Conservation (phyloP, 2,888 invertebrate species). For the Cylloceria caligata region DNA sequence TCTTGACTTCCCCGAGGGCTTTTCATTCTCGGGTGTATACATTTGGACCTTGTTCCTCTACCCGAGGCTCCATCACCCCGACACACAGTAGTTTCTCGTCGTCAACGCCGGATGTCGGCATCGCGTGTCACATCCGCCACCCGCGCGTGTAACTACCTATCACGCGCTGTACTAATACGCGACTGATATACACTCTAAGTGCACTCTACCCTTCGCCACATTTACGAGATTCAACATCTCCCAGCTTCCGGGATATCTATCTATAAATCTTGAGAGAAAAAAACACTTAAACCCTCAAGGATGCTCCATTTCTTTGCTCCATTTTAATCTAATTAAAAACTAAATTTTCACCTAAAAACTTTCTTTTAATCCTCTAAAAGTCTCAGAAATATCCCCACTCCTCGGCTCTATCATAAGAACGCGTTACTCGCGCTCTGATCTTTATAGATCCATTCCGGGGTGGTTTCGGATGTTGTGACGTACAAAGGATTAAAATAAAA, state of each 20-base stretch:
- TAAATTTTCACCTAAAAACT: no score
- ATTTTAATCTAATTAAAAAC: no score
- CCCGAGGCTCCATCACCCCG: slow-evolving; percentile 64
- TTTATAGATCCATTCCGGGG: no score
- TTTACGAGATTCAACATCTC: slow-evolving; percentile 54
- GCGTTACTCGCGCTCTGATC: no score
- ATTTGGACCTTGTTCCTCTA: slow-evolving; percentile 53
- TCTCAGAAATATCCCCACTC: no score
- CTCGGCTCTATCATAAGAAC: no score
- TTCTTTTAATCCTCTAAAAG: no score
- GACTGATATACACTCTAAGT: slow-evolving; percentile 51
- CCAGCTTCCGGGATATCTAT: slow-evolving; percentile 38
- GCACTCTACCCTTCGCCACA: slow-evolving; percentile 41
- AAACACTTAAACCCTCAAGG: not conserved
- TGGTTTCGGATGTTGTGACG: no score
- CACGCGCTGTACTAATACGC: slow-evolving; percentile 64
- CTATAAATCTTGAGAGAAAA: not conserved
- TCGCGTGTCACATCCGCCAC: slow-evolving; percentile 74
- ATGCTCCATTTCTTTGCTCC: no score
- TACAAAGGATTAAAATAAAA: no score
- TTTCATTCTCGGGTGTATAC: slow-evolving; percentile 55
- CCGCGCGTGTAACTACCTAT: slow-evolving; percentile 72
- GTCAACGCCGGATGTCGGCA: slow-evolving; percentile 74
- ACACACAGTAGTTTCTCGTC: slow-evolving; percentile 51
- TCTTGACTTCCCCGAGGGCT: slow-evolving; percentile 51